phyloP scores from a whole-genome alignment of 2,888 invertebrate species.

The Macaria notata region DNA sequence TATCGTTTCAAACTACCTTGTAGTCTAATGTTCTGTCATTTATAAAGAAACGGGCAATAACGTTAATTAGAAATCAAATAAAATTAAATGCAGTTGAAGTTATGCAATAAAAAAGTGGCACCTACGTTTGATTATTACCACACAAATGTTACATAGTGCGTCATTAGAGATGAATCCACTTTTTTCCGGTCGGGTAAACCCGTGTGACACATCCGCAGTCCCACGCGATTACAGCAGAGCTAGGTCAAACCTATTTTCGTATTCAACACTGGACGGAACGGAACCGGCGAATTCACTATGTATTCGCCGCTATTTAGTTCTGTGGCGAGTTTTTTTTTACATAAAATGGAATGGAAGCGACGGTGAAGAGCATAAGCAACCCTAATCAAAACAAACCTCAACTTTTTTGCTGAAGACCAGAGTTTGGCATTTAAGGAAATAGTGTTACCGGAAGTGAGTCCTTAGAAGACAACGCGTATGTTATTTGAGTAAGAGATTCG shows the following conservation, averaged over 20 bases:
- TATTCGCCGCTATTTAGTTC: slow-evolving; percentile 37
- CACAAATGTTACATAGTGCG: slow-evolving; percentile 21
- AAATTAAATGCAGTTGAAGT: too few species aligned
- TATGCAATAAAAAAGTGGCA: too few species aligned
- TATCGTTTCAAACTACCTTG: too few species aligned
- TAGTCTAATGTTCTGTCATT: too few species aligned
- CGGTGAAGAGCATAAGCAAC: too few species aligned
- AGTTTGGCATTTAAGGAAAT: slow-evolving; percentile 13
- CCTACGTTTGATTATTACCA: slow-evolving; percentile 26
- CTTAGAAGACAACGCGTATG: slow-evolving; percentile 1
- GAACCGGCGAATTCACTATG: slow-evolving; percentile 30
- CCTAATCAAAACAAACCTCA: too few species aligned
- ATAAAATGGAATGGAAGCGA: too few species aligned
- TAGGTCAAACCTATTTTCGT: slow-evolving; percentile 65
- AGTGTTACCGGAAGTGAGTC: background rate
- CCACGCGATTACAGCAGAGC: slow-evolving; percentile 57
- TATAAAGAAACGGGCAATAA: too few species aligned
- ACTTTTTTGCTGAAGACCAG: too few species aligned
- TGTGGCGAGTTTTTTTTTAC: slow-evolving; percentile 32
- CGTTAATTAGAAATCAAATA: too few species aligned
- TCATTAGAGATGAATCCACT: slow-evolving; percentile 44
- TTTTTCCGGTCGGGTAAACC: slow-evolving; percentile 63
- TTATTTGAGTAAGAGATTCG: background rate
- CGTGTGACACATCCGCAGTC: slow-evolving; percentile 65
- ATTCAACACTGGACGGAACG: slow-evolving; percentile 54